Evolutionary conservation across 2,888 invertebrate species (phyloP), one percentile per base, ranked within the genome.

Genomic region (Macrosiphum euphorbiae): DNA sequence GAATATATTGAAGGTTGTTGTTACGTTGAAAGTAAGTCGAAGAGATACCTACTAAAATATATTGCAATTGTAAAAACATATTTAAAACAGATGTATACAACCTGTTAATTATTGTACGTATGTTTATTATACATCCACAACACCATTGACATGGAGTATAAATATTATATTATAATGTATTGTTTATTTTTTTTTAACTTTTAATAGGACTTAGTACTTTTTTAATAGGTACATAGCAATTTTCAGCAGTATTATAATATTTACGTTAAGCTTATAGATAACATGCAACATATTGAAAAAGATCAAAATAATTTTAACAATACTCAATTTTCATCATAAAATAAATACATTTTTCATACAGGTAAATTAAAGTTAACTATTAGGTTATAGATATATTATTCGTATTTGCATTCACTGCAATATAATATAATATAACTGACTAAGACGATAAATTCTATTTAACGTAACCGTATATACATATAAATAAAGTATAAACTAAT

Each of bases 11-110:
- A 92, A 92, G 92, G 92, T 87, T 87, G 87, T 61, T 87, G 35
- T 50, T 41, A 50, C 35, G 87, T 61, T 50, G 87, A 92, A 92
- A 92, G 61, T 61, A 87, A 92, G 61, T 44, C 47, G 61, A 92
- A 92, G 86, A 92, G 24, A 86, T 47, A 86, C 28, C 86, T n/a
- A 78, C 78, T 13, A 90, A 50, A 90, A 41, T 50, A 67, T 50
- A 67, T n/a, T n/a, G 0, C n/a, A 26, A 89, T 90, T n/a, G 47
- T 90, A 67, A n/a, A 35, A 61, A 85, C 28, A 44, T 61, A 44
- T 61, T 89, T 44, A 89, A 61, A 61, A 47, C 44, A 44, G 26
- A 41, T n/a, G 20, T 61, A 47, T 61, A 89, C n/a, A 61, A n/a
- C 35, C 61, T 89, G 11, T 11, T 61, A 61, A 90, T 47, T n/a